phyloP scores from a whole-genome alignment of 2,113 vertebrate species.

The Nesoenas mayeri region DNA sequence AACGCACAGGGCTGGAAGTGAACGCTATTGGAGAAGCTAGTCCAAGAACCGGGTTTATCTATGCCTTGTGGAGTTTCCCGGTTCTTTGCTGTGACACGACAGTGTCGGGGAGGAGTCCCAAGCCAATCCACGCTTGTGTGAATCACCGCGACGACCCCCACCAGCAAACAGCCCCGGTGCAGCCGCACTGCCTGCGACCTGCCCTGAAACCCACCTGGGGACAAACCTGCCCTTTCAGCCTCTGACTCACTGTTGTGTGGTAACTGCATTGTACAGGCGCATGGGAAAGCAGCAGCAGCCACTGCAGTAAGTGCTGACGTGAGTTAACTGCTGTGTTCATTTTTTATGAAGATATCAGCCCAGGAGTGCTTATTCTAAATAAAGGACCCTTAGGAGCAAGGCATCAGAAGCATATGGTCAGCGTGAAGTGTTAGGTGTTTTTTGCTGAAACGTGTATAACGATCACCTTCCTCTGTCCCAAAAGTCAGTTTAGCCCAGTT shows the following conservation, averaged over 20 bases:
- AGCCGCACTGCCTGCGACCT: neutral
- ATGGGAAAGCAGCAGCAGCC: neutral
- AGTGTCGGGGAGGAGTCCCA: fast-evolving
- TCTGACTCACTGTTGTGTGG: neutral
- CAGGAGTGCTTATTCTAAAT: neutral
- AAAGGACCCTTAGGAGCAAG: neutral
- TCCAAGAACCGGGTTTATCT: neutral
- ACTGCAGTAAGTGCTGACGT: neutral
- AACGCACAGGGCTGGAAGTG: neutral
- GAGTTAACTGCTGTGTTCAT: neutral
- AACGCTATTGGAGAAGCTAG: fast-evolving
- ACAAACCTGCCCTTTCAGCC: neutral
- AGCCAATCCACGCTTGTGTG: fast-evolving
- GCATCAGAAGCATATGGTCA: neutral
- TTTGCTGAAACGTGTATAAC: neutral
- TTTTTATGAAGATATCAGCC: neutral
- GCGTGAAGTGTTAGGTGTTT: neutral
- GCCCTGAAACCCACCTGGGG: neutral
- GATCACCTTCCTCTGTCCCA: neutral
- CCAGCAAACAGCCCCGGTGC: neutral
- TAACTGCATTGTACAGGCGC: neutral
- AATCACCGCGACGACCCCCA: neutral
- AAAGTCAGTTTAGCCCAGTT: neutral
- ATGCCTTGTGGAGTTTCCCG: neutral
- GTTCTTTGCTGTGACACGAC: neutral